These are phyloP conservation scores for Gastrophryne carolinensis DNA, from an alignment of 2,797 vertebrate species.

Conservation along the genomic window DNA sequence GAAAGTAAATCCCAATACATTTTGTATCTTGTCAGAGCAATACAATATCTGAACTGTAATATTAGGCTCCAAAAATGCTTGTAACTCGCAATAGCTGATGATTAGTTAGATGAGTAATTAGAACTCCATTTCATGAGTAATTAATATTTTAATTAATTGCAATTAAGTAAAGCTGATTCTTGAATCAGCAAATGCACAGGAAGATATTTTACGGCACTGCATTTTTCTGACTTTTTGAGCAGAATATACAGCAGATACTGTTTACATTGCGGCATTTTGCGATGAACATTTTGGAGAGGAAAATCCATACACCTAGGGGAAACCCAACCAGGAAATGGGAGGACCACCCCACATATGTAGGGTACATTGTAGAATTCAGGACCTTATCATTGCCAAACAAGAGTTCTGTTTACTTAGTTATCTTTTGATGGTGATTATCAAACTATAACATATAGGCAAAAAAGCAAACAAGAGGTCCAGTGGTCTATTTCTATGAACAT, in stretches of 20 bases:
- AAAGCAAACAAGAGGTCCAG: too few relatives aligned
- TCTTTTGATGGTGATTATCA: too few relatives aligned
- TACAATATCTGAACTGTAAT: background rate
- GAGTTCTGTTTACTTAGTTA: too few relatives aligned
- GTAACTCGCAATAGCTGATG: background rate
- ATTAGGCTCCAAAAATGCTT: background rate
- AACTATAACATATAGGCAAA: too few relatives aligned
- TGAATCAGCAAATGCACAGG: background rate
- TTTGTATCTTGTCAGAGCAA: background rate
- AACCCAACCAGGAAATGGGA: too few relatives aligned
- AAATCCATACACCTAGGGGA: too few relatives aligned
- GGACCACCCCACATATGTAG: too few relatives aligned
- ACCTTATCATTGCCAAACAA: too few relatives aligned
- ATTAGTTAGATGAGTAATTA: background rate
- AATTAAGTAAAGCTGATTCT: background rate
- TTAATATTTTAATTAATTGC: background rate
- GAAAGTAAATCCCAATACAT: background rate
- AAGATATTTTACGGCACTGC: background rate
- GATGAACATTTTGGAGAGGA: too few relatives aligned
- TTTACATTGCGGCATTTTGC: too few relatives aligned
- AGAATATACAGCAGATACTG: background rate
- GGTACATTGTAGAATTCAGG: too few relatives aligned
- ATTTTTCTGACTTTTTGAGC: background rate
- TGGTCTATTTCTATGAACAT: too few relatives aligned
- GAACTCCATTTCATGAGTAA: background rate